Base-by-base conservation (phyloP, 2,797 vertebrate genomes). In the Onychomys torridus region DNA sequence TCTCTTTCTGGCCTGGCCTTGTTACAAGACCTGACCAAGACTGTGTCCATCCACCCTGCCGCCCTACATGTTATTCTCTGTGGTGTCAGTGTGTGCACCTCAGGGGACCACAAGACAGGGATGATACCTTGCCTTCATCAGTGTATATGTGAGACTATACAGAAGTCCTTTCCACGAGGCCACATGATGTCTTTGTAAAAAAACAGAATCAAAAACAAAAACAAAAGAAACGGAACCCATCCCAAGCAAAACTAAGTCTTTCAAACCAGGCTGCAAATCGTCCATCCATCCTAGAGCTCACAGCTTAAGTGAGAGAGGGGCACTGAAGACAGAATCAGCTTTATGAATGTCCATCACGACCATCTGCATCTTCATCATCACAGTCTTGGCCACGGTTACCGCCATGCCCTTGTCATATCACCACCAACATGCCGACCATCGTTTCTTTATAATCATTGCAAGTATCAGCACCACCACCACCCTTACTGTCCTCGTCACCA, bases 381-480 rank as follows among this genome's bases (percentile, higher is more conserved):
- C 1, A 25, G 34, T 27, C 34, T 27, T 52, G 16, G 63, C 61
- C 83, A 19, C 5, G 29, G 67, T 1, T 37, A 19, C 13, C 16
- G 23, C 14, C 23, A 4, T 2, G 27, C 17, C 77, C 29, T 3
- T 25, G 40, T 1, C n/a, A 34, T 5, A 7, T 1, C 76, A 59
- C 0, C 46, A 79, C 0, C 52, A 25, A 52, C 52, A 43, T 2
- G 10, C 10, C 0, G 10, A 12, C 2, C 75, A 57, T 1, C 23
- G 67, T 1, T 6, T 34, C 63, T 49, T 23, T 32, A 67, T n/a
- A 57, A 46, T 27, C 12, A 1, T 6, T 46, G 3, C 65, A 34
- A 43, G 1, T 27, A 13, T 6, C 59, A 4, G 1, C 40, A 55
- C 0, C 21, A 25, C 0, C 71, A 59, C 0, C 32, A 43, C 0